phyloP scores from a whole-genome alignment of 2,888 invertebrate genomes.

The Reticulitermes lucifugus region DNA sequence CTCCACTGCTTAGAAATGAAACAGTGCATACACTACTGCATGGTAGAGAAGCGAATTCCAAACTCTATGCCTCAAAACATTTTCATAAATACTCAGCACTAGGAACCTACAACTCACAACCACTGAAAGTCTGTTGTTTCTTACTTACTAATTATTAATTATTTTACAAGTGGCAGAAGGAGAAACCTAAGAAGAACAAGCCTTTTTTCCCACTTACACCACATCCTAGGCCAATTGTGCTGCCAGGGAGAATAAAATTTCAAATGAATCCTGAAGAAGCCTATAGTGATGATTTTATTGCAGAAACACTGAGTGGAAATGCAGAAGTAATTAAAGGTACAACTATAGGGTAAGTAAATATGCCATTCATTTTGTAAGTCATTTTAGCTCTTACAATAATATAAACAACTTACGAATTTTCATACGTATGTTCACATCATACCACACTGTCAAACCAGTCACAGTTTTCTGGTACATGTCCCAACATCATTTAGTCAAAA shows the following conservation, averaged over 20 bases:
- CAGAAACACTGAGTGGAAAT: constrained; percentile 85
- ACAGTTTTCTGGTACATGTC: too few species aligned
- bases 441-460: too few species aligned
- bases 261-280: constrained; percentile 82
- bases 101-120: not conserved
- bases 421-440: too few species aligned
- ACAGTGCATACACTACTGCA: too few species aligned
- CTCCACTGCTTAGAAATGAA: too few species aligned
- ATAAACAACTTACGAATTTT: too few species aligned
- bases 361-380: too few species aligned
- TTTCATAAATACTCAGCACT: too few species aligned
- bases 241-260: constrained; percentile 82
- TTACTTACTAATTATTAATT: not conserved
- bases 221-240: constrained; percentile 76
- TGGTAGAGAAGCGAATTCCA: too few species aligned
- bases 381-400: too few species aligned
- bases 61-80: too few species aligned
- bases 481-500: too few species aligned
- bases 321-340: constrained; percentile 88
- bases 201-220: constrained; percentile 68
- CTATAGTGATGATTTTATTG: constrained; percentile 90
- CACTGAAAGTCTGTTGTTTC: not conserved
- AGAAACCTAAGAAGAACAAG: constrained; percentile 44
- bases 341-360: constrained; percentile 79
- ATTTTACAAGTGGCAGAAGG: constrained; percentile 39